A percentile compares a stretch with the other conserved stretches of the same genome.
Conservation (phyloP, 35 echinoderm and acorn worm species). For the Ophiothrix spiculata region DNA sequence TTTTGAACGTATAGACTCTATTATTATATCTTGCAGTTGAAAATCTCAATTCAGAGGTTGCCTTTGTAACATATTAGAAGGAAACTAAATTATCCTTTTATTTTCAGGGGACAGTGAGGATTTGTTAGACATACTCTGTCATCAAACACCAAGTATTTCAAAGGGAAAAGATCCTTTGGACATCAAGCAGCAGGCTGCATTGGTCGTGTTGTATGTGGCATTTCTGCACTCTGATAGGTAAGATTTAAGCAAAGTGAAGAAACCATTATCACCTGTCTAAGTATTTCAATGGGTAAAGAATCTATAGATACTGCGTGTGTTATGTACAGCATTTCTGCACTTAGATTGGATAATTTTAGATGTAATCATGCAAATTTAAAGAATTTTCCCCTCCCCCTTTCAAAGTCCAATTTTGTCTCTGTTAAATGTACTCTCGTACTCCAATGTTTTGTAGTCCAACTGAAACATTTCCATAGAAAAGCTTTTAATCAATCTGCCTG, state of each 20-base stretch:
- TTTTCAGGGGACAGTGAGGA: slow-evolving; percentile 7
- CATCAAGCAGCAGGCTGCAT: slow-evolving; percentile 20
- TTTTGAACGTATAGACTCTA: background rate
- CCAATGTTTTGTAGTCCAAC: too few species aligned
- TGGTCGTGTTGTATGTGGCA: slow-evolving; percentile 46
- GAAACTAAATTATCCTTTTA: too few species aligned
- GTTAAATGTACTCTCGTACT: too few species aligned
- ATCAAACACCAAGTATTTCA: background rate
- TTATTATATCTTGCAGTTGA: background rate
- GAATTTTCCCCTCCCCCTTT: background rate
- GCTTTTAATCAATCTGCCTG: too few species aligned
- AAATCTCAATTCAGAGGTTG: background rate
- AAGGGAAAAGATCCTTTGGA: background rate
- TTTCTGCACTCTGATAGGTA: slow-evolving; percentile 51
- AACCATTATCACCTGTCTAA: too few species aligned
- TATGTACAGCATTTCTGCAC: background rate
- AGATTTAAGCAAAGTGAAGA: too few species aligned
- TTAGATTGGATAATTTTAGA: background rate
- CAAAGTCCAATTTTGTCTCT: too few species aligned
- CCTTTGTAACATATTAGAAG: background rate
- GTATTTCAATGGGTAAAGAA: too few species aligned
- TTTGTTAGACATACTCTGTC: slow-evolving; percentile 3
- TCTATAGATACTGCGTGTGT: too few species aligned
- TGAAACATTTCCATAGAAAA: too few species aligned
- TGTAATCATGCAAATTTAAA: background rate